Evolutionary conservation across 2,113 vertebrate genomes (phyloP), one percentile per base, ranked within the genome.

Genomic region (Xenopus laevis): DNA sequence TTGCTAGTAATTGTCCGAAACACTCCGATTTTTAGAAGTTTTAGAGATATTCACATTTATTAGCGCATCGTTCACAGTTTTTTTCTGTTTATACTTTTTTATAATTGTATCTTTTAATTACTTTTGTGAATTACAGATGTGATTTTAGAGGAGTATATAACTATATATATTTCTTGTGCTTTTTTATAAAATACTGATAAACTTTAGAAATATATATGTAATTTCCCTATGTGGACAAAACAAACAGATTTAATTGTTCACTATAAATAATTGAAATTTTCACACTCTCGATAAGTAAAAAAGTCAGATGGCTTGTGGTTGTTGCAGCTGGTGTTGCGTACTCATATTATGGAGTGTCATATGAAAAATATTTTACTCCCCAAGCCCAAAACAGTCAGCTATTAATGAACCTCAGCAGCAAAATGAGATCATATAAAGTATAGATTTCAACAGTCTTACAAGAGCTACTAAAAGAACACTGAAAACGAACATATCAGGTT

Each of bases 371-470:
- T 98, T 98, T 92, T 91, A 88, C 87, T 94, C 89, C 84, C 87
- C 85, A 87, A 89, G 81, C 86, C 79, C 86, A 86, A 92, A 93
- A 93, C 90, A 94, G 90, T 91, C 87, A 89, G 89, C 93, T 92
- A 96, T 97, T 98, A 99, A 98, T 98, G 94, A 98, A 97, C 95
- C 86, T 85, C 94, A 98, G 93, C 95, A 84, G 86, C 78, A 89
- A 87, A 90, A 94, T 98, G 95, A 97, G 95, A 92, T 95, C 95
- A 96, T 94, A 85, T 92, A 91, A 93, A 93, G 93, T 94, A 94
- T 93, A 93, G 90, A 93, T 95, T 97, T 96, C 95, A 96, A 92
- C 94, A 95, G 92, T 88, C 90, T 87, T 82, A 88, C 88, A 92
- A 92, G 89, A 92, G 92, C 86, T 87, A 92, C 88, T 87, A 88